phyloP scores from a whole-genome alignment of 2,888 invertebrate species.

The Papilio protenor region DNA sequence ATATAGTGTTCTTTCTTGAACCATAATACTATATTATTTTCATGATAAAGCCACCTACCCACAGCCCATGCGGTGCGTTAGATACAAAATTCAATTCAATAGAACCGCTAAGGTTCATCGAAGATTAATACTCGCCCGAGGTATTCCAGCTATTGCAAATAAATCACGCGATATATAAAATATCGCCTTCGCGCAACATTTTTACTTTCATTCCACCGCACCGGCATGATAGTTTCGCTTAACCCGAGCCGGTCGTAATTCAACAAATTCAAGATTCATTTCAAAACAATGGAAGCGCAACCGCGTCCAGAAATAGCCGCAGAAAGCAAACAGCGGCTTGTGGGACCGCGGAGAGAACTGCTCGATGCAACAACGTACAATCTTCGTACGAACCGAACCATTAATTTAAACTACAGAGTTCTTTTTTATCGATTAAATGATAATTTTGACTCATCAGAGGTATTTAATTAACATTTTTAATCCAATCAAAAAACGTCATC shows the following conservation, averaged over 20 bases:
- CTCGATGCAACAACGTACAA: conserved; percentile 21
- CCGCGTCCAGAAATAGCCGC: conserved; percentile 72
- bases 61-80: background rate
- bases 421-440: background rate
- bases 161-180: conserved; percentile 60
- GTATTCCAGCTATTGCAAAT: conserved; percentile 55
- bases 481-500: too few relatives aligned
- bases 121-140: conserved; percentile 49
- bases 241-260: conserved; percentile 67
- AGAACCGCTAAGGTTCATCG: conserved; percentile 39
- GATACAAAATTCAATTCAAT: conserved; percentile 26
- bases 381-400: background rate
- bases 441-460: background rate
- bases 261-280: conserved; percentile 51
- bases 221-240: conserved; percentile 65
- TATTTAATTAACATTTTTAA: too few relatives aligned
- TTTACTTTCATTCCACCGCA: conserved; percentile 61
- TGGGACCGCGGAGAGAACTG: conserved; percentile 59
- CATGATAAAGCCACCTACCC: background rate
- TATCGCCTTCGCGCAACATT: conserved; percentile 61
- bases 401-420: background rate
- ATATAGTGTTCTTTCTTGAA: background rate
- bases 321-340: conserved; percentile 68
- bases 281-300: conserved; percentile 68
- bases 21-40: background rate